Evolutionary conservation across 2,797 vertebrate genomes (phyloP), one percentile per base, ranked within the genome.

Genomic region (Diplodus puntazzo): DNA sequence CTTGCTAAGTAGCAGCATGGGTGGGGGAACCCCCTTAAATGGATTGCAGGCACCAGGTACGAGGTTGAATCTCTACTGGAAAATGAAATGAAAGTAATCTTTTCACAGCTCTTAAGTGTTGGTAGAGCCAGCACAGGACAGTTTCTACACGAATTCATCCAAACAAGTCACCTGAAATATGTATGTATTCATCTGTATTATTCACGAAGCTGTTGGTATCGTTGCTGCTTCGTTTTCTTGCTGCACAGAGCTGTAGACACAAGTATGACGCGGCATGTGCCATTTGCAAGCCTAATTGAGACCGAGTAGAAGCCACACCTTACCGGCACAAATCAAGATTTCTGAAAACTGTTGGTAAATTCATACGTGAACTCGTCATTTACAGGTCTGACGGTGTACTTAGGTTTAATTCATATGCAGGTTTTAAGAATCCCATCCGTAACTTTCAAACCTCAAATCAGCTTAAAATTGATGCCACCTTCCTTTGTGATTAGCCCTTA

Each of bases 21-120:
- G 54, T 57, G 21, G 55, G 45, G 34, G 65, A 57, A 62, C n/a
- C 20, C 69, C 59, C 67, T 82, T 23, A 73, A 72, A 72, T 42
- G 39, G 27, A 67, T 58, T 25, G 50, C 46, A 58, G 64, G 27
- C 7, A 34, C 54, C 78, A 42, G 54, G 20, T 75, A 42, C 67
- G 43, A 73, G 57, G 52, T 61, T 75, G 30, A 71, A 73, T 67
- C 73, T 81, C 49, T 68, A 73, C 60, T 45, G 54, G 69, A 61
- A 75, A 30, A 57, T 45, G 45, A 43, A 64, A 54, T 85, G 59
- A 75, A 66, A 75, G 69, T 11, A 25, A 71, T 83, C 43, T 45
- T 69, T 76, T 53, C 64, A 69, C 30, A 77, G 73, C 50, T 68
- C 62, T 46, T 17, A 43, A 46, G 30, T 52, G 55, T 52, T 42